A percentile compares a stretch with the other conserved stretches of the same genome.
These are phyloP conservation scores for Elephantulus edwardii DNA, from an alignment of 2,113 vertebrate species.

Conservation along the genomic window DNA sequence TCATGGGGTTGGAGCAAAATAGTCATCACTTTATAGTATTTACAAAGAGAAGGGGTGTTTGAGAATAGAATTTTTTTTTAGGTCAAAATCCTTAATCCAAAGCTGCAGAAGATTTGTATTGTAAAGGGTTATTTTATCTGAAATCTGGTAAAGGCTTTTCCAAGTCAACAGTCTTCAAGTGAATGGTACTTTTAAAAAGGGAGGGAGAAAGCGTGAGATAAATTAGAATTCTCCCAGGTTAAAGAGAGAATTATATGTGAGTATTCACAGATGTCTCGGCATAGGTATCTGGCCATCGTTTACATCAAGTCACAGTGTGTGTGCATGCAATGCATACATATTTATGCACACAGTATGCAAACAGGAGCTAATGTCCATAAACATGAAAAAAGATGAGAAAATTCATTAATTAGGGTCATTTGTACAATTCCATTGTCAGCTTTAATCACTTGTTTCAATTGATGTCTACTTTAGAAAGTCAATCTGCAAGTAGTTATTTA, in stretches of 20 bases:
- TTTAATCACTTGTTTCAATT: constrained; percentile 65
- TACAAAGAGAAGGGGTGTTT: constrained; percentile 65
- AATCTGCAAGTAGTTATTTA: constrained; percentile 22
- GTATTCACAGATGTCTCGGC: background rate
- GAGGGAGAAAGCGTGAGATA: background rate
- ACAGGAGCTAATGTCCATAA: constrained; percentile 45
- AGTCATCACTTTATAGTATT: constrained; percentile 69
- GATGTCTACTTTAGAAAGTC: constrained; percentile 68
- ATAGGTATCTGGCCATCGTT: background rate
- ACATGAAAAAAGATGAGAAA: constrained; percentile 56
- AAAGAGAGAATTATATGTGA: background rate
- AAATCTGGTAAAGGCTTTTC: constrained; percentile 66
- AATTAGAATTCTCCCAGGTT: background rate
- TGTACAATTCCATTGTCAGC: constrained; percentile 65
- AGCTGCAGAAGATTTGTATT: constrained; percentile 75
- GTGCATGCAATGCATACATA: background rate
- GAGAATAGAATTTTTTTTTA: constrained; percentile 69
- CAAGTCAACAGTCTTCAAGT: constrained; percentile 52
- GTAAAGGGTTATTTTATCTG: constrained; percentile 77
- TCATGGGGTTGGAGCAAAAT: constrained; percentile 72
- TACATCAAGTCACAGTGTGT: background rate
- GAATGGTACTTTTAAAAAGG: background rate
- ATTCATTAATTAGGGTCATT: constrained; percentile 65
- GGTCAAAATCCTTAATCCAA: constrained; percentile 74
- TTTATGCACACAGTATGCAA: background rate